These are phyloP conservation scores for Tetranychus truncatus DNA, from an alignment of 2,888 invertebrate species.

Conservation along the genomic window DNA sequence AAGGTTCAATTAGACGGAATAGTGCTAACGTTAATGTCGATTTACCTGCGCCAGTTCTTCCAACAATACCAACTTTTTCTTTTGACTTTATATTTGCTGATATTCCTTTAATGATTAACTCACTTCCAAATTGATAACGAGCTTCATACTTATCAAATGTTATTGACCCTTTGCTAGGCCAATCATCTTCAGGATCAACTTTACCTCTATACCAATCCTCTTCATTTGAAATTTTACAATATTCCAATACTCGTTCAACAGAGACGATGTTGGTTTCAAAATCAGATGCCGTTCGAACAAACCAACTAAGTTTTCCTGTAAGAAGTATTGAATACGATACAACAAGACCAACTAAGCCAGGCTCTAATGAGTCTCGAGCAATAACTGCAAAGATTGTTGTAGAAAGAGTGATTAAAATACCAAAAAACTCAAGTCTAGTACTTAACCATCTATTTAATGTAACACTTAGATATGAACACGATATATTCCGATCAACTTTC, in stretches of 20 bases:
- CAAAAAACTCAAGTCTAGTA: slow-evolving; percentile 82
- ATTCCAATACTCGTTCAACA: slow-evolving; percentile 40
- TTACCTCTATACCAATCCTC: slow-evolving; percentile 21
- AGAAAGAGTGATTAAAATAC: slow-evolving; percentile 84
- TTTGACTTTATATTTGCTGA: slow-evolving; percentile 10
- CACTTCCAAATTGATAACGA: slow-evolving; percentile 63
- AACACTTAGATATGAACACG: slow-evolving; percentile 76
- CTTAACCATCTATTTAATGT: slow-evolving; percentile 86
- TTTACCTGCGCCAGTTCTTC: slow-evolving; percentile 15
- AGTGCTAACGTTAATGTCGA: slow-evolving; percentile 43
- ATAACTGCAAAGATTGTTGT: slow-evolving; percentile 80
- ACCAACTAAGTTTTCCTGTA: slow-evolving; percentile 38
- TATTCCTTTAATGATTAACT: slow-evolving; percentile 12
- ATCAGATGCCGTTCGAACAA: slow-evolving; percentile 40
- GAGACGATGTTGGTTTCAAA: slow-evolving; percentile 41
- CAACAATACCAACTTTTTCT: slow-evolving; percentile 24
- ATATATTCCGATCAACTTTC: slow-evolving; percentile 77
- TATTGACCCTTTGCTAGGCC: slow-evolving; percentile 65
- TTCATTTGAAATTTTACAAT: slow-evolving; percentile 35
- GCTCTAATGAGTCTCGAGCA: slow-evolving; percentile 46
- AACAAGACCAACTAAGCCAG: slow-evolving; percentile 45
- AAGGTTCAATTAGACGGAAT: slow-evolving; percentile 17
- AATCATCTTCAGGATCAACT: slow-evolving; percentile 43
- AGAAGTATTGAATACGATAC: slow-evolving; percentile 43
- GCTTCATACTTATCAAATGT: slow-evolving; percentile 62